These are phyloP conservation scores for Calephelis virginiensis DNA, from an alignment of 1,140 invertebrate genomes.

Conservation along the genomic window DNA sequence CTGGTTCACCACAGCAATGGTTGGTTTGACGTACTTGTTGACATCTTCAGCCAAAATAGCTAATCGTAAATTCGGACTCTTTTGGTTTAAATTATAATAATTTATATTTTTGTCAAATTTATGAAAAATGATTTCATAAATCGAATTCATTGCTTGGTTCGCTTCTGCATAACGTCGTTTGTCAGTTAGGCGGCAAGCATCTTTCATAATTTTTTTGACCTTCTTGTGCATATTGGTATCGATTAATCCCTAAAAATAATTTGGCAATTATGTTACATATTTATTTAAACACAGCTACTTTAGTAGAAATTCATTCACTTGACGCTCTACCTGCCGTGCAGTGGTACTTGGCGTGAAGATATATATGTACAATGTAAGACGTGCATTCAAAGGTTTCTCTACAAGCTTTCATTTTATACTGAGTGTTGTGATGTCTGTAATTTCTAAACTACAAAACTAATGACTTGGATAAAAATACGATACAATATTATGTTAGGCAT, in stretches of 20 bases:
- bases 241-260: constrained; percentile 7
- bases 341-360: no score
- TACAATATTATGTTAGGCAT: no score
- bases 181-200: neutral
- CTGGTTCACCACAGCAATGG: constrained; percentile 50
- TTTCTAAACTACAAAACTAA: no score
- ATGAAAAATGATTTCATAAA: constrained; percentile 7
- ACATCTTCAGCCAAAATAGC: constrained; percentile 38
- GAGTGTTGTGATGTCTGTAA: no score
- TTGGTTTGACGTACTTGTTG: constrained; percentile 60
- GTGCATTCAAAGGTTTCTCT: no score
- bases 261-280: neutral
- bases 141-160: constrained; percentile 5
- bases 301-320: no score
- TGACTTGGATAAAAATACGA: no score
- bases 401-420: no score
- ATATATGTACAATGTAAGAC: no score
- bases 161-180: neutral
- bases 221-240: constrained; percentile 20
- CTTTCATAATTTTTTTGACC: constrained; percentile 38
- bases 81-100: constrained; percentile 57
- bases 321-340: no score
- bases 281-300: no score
- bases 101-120: constrained; percentile 49
- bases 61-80: constrained; percentile 38